A percentile compares a stretch with the other conserved stretches of the same genome.
Conservation (phyloP, 2,888 invertebrate species). For the Agrotis segetum region DNA sequence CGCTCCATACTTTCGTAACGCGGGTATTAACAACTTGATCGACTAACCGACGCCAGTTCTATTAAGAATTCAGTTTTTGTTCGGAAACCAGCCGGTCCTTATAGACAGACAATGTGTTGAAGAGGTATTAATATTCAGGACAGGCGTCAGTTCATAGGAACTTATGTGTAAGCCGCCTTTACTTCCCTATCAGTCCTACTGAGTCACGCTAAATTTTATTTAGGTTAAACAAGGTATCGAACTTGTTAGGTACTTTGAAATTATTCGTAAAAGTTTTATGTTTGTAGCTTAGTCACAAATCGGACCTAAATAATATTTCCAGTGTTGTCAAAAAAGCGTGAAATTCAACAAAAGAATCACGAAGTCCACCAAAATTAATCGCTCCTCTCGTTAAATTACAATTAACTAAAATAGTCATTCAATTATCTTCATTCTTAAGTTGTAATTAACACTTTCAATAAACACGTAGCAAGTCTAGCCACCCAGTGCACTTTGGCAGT, state of each 20-base stretch:
- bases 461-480: constrained; percentile 14
- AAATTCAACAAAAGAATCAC: not conserved
- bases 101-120: constrained; percentile 56
- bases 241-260: constrained; percentile 18
- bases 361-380: constrained; percentile 22
- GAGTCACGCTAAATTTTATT: constrained; percentile 50
- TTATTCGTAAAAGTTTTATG: constrained; percentile 8
- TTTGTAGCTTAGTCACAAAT: constrained; percentile 18
- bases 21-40: constrained; percentile 30
- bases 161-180: constrained; percentile 67
- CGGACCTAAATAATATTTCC: constrained; percentile 4
- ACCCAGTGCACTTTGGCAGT: constrained; percentile 7
- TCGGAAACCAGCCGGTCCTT: constrained; percentile 46
- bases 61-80: constrained; percentile 61
- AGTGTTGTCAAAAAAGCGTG: not conserved
- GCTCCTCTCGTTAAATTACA: constrained; percentile 2
- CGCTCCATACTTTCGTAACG: constrained; percentile 51
- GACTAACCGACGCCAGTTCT: constrained; percentile 35
- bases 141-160: constrained; percentile 76
- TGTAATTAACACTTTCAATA: constrained; percentile 33
- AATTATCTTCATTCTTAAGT: constrained; percentile 4
- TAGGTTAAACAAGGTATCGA: constrained; percentile 46
- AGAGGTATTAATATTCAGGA: constrained; percentile 79
- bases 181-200: constrained; percentile 54
- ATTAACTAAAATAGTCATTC: not conserved